Evolutionary conservation across 2,113 vertebrate species (phyloP).

Genomic region (Aphyosemion australe): DNA sequence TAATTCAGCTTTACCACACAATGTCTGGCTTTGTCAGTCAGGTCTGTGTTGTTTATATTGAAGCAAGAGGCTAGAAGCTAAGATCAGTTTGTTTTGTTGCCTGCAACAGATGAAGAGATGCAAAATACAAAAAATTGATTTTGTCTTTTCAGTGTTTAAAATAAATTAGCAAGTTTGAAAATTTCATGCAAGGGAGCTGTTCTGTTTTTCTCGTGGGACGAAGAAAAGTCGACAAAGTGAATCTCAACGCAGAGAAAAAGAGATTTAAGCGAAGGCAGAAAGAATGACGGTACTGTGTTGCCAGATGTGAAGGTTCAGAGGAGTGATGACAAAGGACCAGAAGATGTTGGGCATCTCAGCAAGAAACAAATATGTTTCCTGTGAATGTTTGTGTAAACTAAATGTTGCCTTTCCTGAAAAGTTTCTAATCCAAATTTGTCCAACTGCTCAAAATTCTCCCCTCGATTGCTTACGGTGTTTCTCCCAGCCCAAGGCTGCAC

Average conservation of each 20-base stretch:
- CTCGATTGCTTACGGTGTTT: background rate
- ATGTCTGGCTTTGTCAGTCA: conserved; percentile 1
- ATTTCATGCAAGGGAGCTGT: conserved; percentile 6
- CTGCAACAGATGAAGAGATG: background rate
- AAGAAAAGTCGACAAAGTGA: background rate
- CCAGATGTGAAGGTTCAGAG: conserved; percentile 6
- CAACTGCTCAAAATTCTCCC: conserved; percentile 2
- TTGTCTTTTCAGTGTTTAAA: background rate
- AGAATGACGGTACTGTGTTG: conserved; percentile 16
- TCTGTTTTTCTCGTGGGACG: background rate
- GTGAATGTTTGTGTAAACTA: background rate
- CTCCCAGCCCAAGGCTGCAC: background rate
- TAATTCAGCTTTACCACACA: background rate
- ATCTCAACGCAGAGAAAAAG: background rate
- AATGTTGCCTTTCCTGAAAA: too few relatives aligned
- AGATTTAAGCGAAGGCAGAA: conserved; percentile 27
- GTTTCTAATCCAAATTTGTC: background rate
- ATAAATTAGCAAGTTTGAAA: conserved; percentile 6
- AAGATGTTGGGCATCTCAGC: conserved; percentile 13
- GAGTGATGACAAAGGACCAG: conserved; percentile 16
- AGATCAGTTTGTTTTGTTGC: background rate
- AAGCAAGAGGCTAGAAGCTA: conserved; percentile 5
- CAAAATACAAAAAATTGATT: too few relatives aligned
- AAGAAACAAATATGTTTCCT: conserved; percentile 18
- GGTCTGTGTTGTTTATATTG: conserved; percentile 5